Base-by-base conservation (phyloP, 2,888 invertebrate species). In the Alcis repandata region DNA sequence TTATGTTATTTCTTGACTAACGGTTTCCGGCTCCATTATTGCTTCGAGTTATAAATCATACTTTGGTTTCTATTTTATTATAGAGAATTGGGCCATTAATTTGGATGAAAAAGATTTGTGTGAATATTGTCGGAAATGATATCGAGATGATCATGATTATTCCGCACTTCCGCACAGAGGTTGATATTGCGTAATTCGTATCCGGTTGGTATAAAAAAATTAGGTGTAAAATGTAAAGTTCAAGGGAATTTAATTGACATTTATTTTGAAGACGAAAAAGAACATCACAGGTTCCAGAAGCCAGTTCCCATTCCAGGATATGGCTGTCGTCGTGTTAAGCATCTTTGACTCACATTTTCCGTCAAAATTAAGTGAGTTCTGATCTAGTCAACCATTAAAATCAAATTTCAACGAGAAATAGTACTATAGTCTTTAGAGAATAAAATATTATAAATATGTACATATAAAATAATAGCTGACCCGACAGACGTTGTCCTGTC, bases 21-120 rank as follows among this genome's bases (percentile, higher is more conserved):
- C 46, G 11, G 60, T 62, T 62, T 67, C 64, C 62, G 60, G 49
- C 40, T 59, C 61, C 51, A 53, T 61, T 46, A 69, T 57, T 57
- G 49, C 45, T 38, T 59, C 32, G 15, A 54, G 15, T 46, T 38
- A 20, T 54, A 38, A 63, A 59, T 54, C 63, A 59, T 54, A 53
- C 27, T 64, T 48, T 43, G 54, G 63, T 64, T 59, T 64, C 59
- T 59, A 51, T 64, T 64, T 64, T 64, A 64, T 64, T 59, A 32
- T 20, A 49, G 54, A 38, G 54, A 59, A 49, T 56, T 49, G 54
- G 43, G 40, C 45, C 41, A 48, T 59, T 53, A 49, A 59, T 48
- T 48, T 43, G 41, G 48, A 36, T 43, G 48, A 52, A 45, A 53
- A 10, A 51, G 51, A 36, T 38, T 51, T 38, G 27, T 48, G 15